Percentiles rank a stretch among this genome's conserved stretches.
These are phyloP conservation scores for Metridium senile DNA, from an alignment of 92 coral and sea anemone species.

Conservation along the genomic window DNA sequence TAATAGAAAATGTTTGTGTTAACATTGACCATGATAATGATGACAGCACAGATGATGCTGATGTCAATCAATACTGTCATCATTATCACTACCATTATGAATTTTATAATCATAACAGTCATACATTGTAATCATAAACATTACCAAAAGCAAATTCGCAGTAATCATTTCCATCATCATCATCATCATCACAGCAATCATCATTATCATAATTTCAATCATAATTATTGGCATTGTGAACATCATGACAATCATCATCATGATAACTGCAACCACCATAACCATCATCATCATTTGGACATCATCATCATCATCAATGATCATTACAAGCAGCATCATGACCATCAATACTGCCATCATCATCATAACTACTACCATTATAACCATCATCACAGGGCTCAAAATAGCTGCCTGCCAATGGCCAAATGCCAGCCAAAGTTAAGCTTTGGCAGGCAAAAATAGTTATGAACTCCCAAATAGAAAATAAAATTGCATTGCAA, in stretches of 20 bases:
- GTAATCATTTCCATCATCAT: neutral
- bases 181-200: neutral
- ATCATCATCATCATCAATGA: too few species aligned
- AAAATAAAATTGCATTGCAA: too few species aligned
- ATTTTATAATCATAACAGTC: neutral
- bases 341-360: neutral
- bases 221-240: neutral
- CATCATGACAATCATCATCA: neutral
- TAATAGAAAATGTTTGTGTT: neutral
- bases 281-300: neutral
- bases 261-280: neutral
- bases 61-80: too few species aligned
- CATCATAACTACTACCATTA: neutral
- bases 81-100: neutral
- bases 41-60: too few species aligned
- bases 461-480: too few species aligned
- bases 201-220: neutral
- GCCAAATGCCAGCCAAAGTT: too few species aligned
- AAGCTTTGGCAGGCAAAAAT: too few species aligned
- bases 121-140: constrained; percentile 7
- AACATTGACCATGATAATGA: too few species aligned
- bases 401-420: too few species aligned
- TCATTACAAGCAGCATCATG: neutral
- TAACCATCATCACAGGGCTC: neutral
- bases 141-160: too few species aligned